These are phyloP conservation scores for Butorides virescens DNA, from an alignment of 2,113 vertebrate species.

Conservation along the genomic window DNA sequence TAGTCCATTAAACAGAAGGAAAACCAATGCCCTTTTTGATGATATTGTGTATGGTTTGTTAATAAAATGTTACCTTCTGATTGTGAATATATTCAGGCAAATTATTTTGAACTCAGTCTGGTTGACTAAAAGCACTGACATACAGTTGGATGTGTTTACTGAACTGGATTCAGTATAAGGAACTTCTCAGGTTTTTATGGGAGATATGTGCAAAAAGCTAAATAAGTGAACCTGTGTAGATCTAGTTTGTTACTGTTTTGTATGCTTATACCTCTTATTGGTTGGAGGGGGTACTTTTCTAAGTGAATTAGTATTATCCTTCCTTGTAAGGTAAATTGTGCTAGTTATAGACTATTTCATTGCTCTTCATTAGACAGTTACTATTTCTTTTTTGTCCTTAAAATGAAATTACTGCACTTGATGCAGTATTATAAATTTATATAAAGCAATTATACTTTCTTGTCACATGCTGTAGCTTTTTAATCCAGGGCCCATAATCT, in stretches of 20 bases:
- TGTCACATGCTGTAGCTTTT: not conserved
- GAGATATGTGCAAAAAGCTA: not conserved
- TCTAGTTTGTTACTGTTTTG: not conserved
- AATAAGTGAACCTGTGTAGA: rapidly evolving
- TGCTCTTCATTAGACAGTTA: not conserved
- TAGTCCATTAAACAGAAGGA: not conserved
- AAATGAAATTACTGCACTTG: not conserved
- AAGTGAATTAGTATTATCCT: not conserved
- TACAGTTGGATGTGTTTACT: not conserved
- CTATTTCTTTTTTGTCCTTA: not conserved
- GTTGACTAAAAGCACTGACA: not conserved
- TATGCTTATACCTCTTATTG: not conserved
- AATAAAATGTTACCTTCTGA: not conserved
- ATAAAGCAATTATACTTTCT: not conserved
- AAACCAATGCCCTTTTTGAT: not conserved
- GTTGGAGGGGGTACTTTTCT: not conserved
- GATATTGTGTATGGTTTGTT: not conserved
- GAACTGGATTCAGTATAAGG: not conserved
- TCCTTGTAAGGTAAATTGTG: not conserved
- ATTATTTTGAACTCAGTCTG: not conserved
- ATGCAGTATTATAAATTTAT: not conserved
- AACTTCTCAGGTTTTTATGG: not conserved
- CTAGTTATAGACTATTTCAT: not conserved
- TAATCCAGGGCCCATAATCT: not conserved
- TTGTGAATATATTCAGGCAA: not conserved